Evolutionary conservation across 2,888 invertebrate genomes (phyloP), one percentile per base, ranked within the genome.

Genomic region (Seira musarum): DNA sequence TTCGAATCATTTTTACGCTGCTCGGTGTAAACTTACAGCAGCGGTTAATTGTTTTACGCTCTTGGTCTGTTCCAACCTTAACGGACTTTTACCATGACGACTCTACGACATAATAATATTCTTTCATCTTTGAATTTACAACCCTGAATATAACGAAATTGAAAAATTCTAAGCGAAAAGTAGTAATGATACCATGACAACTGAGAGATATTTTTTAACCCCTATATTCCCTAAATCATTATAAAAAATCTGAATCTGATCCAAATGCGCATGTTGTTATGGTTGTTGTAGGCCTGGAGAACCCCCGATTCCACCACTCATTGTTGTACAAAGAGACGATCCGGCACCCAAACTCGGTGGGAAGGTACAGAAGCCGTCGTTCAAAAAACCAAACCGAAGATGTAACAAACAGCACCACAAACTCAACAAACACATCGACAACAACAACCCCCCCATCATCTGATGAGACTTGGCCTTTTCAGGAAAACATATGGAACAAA

Each of bases 291-390:
- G 87, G 87, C 60, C 67, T 87, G 24, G 87, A 87, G 74, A 85
- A 84, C 71, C 85, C 85, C 1, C 53, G 84, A 19, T 87, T 85
- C 72, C 87, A 87, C 40, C 87, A 87, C 66, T 83, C 87, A 5
- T 63, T 87, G 1, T 78, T 87, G 0, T 87, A 72, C 74, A 82
- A 87, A 63, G 85, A 87, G 61, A 84, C 85, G 0, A 84, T 87
- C 24, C 83, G 87, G n/a, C 87, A 87, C 69, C 87, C 87, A 8
- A 84, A 85, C 68, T 87, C 87, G 0, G 87, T 85, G 2, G 82
- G 82, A 60, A 65, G 87, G 25, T 85, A 84, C 69, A 83, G 87
- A 0, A 83, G 82, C 46, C 74, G 87, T 8, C 82, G 87, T 8
- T 87, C 87, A 8, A 84, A 84, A 49, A 87, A 85, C 69, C 80